phyloP scores from a whole-genome alignment of 1,140 invertebrate genomes.

The Tetraneura akinire region DNA sequence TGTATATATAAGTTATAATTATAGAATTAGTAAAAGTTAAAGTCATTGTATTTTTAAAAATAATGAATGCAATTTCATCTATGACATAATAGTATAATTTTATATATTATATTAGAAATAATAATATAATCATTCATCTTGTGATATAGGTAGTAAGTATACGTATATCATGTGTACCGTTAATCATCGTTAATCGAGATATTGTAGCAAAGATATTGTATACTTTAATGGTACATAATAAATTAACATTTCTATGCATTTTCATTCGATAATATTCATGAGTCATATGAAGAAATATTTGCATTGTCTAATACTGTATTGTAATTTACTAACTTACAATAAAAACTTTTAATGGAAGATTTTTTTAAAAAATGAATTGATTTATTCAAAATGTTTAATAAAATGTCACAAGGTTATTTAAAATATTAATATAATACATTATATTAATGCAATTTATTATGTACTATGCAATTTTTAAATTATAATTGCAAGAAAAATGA shows the following conservation, averaged over 20 bases:
- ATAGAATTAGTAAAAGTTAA: neutral
- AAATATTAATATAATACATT: too few species aligned
- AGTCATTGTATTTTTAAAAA: conserved; percentile 13
- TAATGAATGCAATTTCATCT: neutral
- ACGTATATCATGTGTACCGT: neutral
- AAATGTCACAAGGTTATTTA: too few species aligned
- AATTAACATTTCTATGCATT: too few species aligned
- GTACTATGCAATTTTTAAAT: neutral
- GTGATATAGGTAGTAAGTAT: neutral
- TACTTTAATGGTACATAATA: neutral
- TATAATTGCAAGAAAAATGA: neutral
- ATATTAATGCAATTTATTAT: too few species aligned
- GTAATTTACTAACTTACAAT: too few species aligned
- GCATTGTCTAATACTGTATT: too few species aligned
- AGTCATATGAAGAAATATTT: neutral
- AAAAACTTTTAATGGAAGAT: too few species aligned
- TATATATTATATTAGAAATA: too few species aligned
- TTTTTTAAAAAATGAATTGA: too few species aligned
- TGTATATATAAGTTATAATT: too few species aligned
- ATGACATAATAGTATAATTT: too few species aligned
- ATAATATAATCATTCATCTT: conserved; percentile 3
- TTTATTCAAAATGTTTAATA: too few species aligned
- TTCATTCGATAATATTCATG: neutral
- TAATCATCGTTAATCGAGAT: conserved; percentile 37
- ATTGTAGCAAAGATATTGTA: neutral